Percentiles rank a stretch among this genome's conserved stretches.
Evolutionary conservation across 2,888 invertebrate genomes (phyloP).

Genomic region (Netelia virgata): DNA sequence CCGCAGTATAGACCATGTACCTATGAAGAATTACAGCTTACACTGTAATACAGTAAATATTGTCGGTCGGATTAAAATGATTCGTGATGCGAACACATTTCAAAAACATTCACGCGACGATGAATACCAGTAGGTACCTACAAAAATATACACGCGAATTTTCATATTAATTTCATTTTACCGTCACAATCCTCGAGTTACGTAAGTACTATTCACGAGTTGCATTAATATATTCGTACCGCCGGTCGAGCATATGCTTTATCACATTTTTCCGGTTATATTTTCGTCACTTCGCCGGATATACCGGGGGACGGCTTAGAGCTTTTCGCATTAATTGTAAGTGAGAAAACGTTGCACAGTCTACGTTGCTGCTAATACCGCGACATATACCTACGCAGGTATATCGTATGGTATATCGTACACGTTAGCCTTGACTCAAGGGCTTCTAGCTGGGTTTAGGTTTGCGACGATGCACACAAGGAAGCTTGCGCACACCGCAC

Average conservation of each 20-base stretch:
- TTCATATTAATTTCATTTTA: background rate
- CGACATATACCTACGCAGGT: background rate
- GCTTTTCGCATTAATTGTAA: slow-evolving; percentile 51
- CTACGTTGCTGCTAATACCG: slow-evolving; percentile 37
- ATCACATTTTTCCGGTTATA: slow-evolving; percentile 39
- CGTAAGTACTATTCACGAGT: no score
- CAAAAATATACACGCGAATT: background rate
- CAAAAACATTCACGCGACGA: background rate
- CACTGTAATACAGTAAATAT: no score
- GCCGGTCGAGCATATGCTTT: slow-evolving; percentile 36
- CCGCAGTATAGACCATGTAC: no score
- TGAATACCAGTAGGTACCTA: no score
- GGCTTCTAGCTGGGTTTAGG: slow-evolving; percentile 17
- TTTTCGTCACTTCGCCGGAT: slow-evolving; percentile 34
- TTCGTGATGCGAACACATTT: no score
- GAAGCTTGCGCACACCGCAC: slow-evolving; percentile 31
- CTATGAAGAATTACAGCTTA: no score
- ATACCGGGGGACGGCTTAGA: slow-evolving; percentile 33
- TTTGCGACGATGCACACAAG: slow-evolving; percentile 18
- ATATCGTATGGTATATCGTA: background rate
- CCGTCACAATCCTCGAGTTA: no score
- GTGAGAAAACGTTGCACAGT: slow-evolving; percentile 47
- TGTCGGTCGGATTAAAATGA: no score
- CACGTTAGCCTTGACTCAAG: slow-evolving; percentile 17
- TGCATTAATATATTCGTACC: slow-evolving; percentile 23